Base-by-base conservation (phyloP, 1,140 invertebrate species). In the Stenopsyche tienmushanensis region DNA sequence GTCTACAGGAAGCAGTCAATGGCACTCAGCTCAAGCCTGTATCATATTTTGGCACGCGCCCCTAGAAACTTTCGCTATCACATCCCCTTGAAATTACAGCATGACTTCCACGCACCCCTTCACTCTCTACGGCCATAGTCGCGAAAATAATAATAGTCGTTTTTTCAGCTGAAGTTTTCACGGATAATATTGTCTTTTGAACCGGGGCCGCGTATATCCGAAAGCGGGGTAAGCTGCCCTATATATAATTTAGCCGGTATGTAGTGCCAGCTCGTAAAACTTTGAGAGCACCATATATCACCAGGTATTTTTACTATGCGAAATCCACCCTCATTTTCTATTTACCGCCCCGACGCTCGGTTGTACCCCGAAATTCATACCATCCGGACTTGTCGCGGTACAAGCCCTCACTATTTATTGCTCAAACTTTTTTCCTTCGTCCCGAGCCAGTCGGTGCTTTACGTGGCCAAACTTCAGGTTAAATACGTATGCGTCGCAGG, bases 251-350 rank as follows among this genome's bases (percentile, higher is more conserved):
- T 34, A 34, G 13, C 29, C 29, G 29, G 29, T 34, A 34, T 34
- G 44, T 47, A 47, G 44, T 15, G 10, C 18, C 44, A 20, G 18
- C 10, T 47, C 44, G 44, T 47, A 47, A 47, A 47, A 47, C 44
- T 47, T 47, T 47, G 44, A 13, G 10, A 15, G 10, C 8, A 15
- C 44, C 10, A 47, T 47, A 47, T 47, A 47, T 47, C 44, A 47
- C 44, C 44, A 47, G 44, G 44, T 47, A 47, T 47, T 47, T 47
- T 47, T 47, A 20, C 44, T 20, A 47, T 47, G 18, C 10, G 44
- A 47, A 47, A 47, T 47, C 44, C 18, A 47, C 44, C 44, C 44
- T 20, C 44, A 47, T 47, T 47, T 47, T 47, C 44, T 47, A 47
- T 47, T 47, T 47, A 20, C 44, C 44, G 7, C 44, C 18, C 29